phyloP scores from a whole-genome alignment of 1,140 invertebrate genomes.

The Archegozetes longisetosus region DNA sequence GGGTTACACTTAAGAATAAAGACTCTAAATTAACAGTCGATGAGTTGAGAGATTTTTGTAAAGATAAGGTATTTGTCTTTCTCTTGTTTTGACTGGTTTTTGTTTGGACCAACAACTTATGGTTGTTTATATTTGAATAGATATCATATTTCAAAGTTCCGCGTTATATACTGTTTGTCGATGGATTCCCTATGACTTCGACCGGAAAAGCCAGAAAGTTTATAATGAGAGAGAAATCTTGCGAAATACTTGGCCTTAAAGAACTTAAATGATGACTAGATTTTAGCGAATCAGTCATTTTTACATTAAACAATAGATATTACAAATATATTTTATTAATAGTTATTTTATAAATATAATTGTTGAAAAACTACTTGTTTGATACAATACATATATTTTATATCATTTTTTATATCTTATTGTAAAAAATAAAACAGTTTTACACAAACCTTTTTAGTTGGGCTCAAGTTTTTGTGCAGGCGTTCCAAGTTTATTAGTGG shows the following conservation, averaged over 20 bases:
- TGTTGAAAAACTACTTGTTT: no score
- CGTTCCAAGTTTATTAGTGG: no score
- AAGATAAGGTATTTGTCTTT: slow-evolving; percentile 16
- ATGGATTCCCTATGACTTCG: slow-evolving; percentile 58
- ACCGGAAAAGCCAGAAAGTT: slow-evolving; percentile 43
- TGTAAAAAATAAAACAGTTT: no score
- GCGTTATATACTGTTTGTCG: slow-evolving; percentile 47
- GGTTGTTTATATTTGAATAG: slow-evolving; percentile 31
- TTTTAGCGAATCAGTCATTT: background rate
- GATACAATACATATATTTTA: no score
- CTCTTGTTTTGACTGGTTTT: background rate
- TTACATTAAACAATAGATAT: no score
- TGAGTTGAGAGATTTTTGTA: slow-evolving; percentile 19
- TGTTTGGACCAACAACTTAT: slow-evolving; percentile 26
- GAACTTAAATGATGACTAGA: background rate
- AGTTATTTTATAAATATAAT: no score
- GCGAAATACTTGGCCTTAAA: slow-evolving; percentile 12
- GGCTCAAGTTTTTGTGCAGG: no score
- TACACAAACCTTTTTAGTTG: no score
- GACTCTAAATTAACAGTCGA: slow-evolving; percentile 4
- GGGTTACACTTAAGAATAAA: slow-evolving; percentile 14
- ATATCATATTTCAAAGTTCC: slow-evolving; percentile 70
- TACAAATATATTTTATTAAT: no score
- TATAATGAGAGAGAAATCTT: slow-evolving; percentile 21
- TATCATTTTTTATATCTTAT: no score